These are phyloP conservation scores for Cosmia trapezina DNA, from an alignment of 2,888 invertebrate genomes.

Conservation along the genomic window DNA sequence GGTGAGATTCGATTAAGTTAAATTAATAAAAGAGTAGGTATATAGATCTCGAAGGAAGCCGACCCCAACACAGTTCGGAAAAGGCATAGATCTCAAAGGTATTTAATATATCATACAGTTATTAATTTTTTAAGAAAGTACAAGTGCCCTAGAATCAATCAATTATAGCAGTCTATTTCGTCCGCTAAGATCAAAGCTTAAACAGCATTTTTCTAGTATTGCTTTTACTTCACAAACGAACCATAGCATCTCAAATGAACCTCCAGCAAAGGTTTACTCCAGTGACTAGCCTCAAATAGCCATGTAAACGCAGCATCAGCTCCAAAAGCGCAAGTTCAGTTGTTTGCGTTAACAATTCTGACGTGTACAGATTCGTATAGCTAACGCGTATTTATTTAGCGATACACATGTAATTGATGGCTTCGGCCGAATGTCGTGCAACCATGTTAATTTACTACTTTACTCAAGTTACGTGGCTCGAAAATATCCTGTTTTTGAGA, in stretches of 20 bases:
- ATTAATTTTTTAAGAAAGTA: not conserved
- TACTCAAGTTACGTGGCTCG: constrained; percentile 26
- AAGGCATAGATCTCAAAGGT: too few species aligned
- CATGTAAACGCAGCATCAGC: constrained; percentile 72
- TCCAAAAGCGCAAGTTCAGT: constrained; percentile 79
- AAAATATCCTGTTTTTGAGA: constrained; percentile 53
- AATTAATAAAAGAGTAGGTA: not conserved
- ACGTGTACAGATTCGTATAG: constrained; percentile 77
- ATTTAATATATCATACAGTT: too few species aligned
- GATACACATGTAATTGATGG: constrained; percentile 85
- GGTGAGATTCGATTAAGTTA: not conserved
- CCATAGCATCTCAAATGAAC: not conserved
- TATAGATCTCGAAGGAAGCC: not conserved
- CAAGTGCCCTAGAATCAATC: too few species aligned
- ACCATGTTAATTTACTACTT: constrained; percentile 64
- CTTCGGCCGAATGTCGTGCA: constrained; percentile 74
- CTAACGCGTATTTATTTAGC: constrained; percentile 86
- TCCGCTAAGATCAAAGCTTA: not conserved
- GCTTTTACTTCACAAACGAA: not conserved
- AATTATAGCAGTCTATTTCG: not conserved
- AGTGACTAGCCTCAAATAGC: constrained; percentile 23
- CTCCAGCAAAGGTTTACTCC: not conserved
- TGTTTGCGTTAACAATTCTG: constrained; percentile 84
- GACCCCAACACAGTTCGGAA: too few species aligned
- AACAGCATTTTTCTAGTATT: not conserved